Base-by-base conservation (phyloP, 2,797 vertebrate species). In the Bucorvus abyssinicus region DNA sequence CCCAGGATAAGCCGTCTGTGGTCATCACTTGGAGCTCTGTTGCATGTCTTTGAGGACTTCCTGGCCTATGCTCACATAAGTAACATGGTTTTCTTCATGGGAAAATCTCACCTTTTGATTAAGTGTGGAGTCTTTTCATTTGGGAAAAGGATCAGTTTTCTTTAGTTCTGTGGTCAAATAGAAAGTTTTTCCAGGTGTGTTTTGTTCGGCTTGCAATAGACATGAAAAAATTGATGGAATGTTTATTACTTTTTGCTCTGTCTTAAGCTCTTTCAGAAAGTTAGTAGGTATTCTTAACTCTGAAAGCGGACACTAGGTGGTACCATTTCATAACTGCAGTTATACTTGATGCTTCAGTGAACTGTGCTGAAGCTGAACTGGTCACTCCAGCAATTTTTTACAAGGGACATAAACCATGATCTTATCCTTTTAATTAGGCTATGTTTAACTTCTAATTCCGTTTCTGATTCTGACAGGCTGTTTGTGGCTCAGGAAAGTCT, bases 281-380 rank as follows among this genome's bases (percentile, higher is more conserved):
- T 50, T 34, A 1, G 64, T 45, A 19, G 27, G 17, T 60, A 3
- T 14, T 19, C 22, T n/a, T 38, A 36, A 7, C 3, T 59, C 42
- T 67, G n/a, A 44, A 61, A 82, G 40, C 44, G 52, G 93, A 75
- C 94, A 61, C 74, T 96, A 97, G 97, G 69, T 97, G 97, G 96
- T 64, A 87, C 64, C 32, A 2, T 95, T 88, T 88, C 64, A 40
- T 76, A 92, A 68, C 49, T 59, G 36, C 42, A 36, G 14, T 12
- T 64, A 5, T 4, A 13, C 20, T 36, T 36, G 9, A 10, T 61
- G 21, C 49, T 70, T 50, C n/a, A 44, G 10, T 7, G 13, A 23
- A 14, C 69, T 56, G 10, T 69, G 45, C 63, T 32, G 36, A 3
- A 18, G 19, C 64, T 42, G 32, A 67, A 8, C 59, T 63, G 18